Evolutionary conservation across 2,888 invertebrate species (phyloP).

Genomic region (Andrena flavipes): DNA sequence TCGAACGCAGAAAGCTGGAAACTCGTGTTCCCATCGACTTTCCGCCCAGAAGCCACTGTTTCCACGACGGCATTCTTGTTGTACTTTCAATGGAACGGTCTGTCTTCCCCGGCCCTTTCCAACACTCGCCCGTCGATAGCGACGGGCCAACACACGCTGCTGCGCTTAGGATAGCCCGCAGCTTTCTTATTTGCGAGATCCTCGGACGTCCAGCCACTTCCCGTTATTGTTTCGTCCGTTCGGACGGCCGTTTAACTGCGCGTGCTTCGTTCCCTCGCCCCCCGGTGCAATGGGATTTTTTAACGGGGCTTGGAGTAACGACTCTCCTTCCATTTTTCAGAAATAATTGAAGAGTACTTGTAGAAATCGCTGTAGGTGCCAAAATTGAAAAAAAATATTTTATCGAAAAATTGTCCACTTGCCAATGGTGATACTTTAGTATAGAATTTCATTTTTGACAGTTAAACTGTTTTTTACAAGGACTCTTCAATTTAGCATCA

Average conservation of each 20-base stretch:
- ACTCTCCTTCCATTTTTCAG: too few species aligned
- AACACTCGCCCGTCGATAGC: background rate
- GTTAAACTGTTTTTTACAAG: too few species aligned
- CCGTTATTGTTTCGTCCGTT: background rate
- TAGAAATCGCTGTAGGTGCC: too few species aligned
- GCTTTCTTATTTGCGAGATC: slow-evolving; percentile 16
- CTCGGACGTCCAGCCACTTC: background rate
- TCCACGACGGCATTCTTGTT: slow-evolving; percentile 36
- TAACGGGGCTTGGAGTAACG: too few species aligned
- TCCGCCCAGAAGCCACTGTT: slow-evolving; percentile 20
- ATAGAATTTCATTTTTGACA: too few species aligned
- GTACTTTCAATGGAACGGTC: slow-evolving; percentile 47
- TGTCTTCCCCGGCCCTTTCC: background rate
- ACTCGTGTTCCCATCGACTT: slow-evolving; percentile 53
- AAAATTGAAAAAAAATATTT: too few species aligned
- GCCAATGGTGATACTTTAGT: too few species aligned
- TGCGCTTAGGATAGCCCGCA: background rate
- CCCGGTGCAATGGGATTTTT: background rate
- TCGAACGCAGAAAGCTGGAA: slow-evolving; percentile 53
- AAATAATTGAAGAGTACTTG: too few species aligned
- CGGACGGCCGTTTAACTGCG: slow-evolving; percentile 6
- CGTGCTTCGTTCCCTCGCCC: background rate
- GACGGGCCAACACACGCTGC: background rate
- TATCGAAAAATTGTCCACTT: too few species aligned
- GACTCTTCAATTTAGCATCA: too few species aligned